Base-by-base conservation (phyloP, 2,888 invertebrate species). In the Daptonema setosum region DNA sequence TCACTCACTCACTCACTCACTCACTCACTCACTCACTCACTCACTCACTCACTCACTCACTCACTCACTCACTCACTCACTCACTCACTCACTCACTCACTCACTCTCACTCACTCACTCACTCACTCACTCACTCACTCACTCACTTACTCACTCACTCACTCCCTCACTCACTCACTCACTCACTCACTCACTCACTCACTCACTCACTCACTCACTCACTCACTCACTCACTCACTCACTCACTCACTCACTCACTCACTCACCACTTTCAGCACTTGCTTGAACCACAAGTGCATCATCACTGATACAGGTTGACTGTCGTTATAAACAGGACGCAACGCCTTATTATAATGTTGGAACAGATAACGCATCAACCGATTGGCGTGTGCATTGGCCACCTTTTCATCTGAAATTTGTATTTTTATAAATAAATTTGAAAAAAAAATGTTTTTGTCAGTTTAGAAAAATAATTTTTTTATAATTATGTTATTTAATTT, bases 221-320 rank as follows among this genome's bases (percentile, higher is more conserved):
- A n/a, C 17, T 35, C 35, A 35, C 35, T 35, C 17, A 11, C 17
- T 35, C 25, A 3, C 3, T 22, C 1, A 52, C 57, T 28, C 3
- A 58, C 58, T n/a, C n/a, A n/a, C 17, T 35, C 35, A 35, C 35
- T 35, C 17, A 11, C 17, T 35, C 25, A 3, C 3, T 22, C 1
- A 52, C 57, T 28, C 3, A 58, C 58, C 22, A 65, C 63, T 62
- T 68, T 68, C 20, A 68, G 59, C 55, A 68, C 65, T 59, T 68
- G 68, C 59, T 67, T 68, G 43, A 68, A 61, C 68, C 68, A 68
- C 55, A 68, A 65, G 55, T 68, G 67, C 60, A 68, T 57, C 11
- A 62, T 59, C 8, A 68, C 61, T 14, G 58, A 56, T 24, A 65
- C 52, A 11, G 64, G 57, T n/a, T 58, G 50, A 17, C 60, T 60